phyloP scores from a whole-genome alignment of 1,140 invertebrate species.

The Temnothorax curvispinosus region DNA sequence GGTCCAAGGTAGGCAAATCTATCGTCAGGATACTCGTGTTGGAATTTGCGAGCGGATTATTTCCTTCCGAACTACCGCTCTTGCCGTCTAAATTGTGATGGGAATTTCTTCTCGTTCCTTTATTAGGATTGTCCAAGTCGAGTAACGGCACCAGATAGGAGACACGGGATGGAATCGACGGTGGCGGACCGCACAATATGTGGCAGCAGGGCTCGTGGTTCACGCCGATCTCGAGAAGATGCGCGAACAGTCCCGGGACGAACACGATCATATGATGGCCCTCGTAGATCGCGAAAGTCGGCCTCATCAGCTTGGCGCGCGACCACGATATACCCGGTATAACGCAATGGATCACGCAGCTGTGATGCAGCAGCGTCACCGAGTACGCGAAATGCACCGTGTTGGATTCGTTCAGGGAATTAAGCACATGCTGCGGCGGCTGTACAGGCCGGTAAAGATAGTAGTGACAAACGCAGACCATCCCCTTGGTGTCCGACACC shows the following conservation, averaged over 20 bases:
- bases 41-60: conserved; percentile 52
- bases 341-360: conserved; percentile 92
- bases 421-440: conserved; percentile 86
- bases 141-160: conserved; percentile 89
- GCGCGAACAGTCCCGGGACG: conserved; percentile 91
- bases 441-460: conserved; percentile 92
- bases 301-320: conserved; percentile 90
- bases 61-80: conserved; percentile 63
- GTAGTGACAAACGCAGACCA: conserved; percentile 94
- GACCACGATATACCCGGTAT: conserved; percentile 92
- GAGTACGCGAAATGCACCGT: conserved; percentile 94
- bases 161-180: conserved; percentile 86
- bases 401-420: conserved; percentile 86
- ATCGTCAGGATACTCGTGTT: conserved; percentile 83
- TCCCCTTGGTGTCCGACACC: conserved; percentile 90
- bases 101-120: conserved; percentile 60
- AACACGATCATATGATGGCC: conserved; percentile 92
- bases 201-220: conserved; percentile 93
- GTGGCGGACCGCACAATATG: conserved; percentile 88
- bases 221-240: conserved; percentile 92
- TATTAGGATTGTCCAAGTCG: conserved; percentile 66
- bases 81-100: conserved; percentile 55
- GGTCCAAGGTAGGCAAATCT: conserved; percentile 90
- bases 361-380: conserved; percentile 92
- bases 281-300: conserved; percentile 91